Evolutionary conservation across 2,888 invertebrate genomes (phyloP).

Genomic region (Cephus pygmeus): DNA sequence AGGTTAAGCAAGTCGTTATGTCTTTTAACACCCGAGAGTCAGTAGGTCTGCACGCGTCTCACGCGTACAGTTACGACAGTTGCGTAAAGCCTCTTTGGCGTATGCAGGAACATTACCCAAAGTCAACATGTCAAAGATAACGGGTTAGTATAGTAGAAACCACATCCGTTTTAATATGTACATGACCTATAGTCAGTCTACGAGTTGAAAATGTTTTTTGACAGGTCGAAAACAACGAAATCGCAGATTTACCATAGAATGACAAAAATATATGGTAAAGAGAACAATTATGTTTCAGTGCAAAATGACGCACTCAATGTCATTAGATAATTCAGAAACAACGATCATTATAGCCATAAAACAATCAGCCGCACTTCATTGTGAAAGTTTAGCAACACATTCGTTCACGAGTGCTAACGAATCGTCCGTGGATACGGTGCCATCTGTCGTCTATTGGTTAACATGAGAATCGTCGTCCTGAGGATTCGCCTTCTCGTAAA

Average conservation of each 20-base stretch:
- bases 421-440: background rate
- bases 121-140: constrained; percentile 33
- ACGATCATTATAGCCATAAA: background rate
- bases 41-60: constrained; percentile 5
- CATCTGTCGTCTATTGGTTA: background rate
- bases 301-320: background rate
- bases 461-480: background rate
- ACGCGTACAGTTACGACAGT: constrained; percentile 19
- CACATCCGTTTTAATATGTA: background rate
- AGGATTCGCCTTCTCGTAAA: background rate
- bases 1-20: constrained; percentile 2
- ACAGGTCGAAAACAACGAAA: too few species aligned
- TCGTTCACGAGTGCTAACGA: background rate
- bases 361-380: background rate
- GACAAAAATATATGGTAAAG: too few species aligned
- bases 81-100: constrained; percentile 17
- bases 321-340: background rate
- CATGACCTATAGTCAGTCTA: background rate
- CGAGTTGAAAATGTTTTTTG: too few species aligned
- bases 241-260: too few species aligned
- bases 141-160: constrained; percentile 17
- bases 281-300: too few species aligned
- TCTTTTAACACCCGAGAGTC: constrained; percentile 8
- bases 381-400: background rate
- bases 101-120: constrained; percentile 14